Percentiles rank a stretch among this genome's conserved stretches.
Conservation (phyloP, 2,113 vertebrate genomes). For the Nyctereutes procyonoides region DNA sequence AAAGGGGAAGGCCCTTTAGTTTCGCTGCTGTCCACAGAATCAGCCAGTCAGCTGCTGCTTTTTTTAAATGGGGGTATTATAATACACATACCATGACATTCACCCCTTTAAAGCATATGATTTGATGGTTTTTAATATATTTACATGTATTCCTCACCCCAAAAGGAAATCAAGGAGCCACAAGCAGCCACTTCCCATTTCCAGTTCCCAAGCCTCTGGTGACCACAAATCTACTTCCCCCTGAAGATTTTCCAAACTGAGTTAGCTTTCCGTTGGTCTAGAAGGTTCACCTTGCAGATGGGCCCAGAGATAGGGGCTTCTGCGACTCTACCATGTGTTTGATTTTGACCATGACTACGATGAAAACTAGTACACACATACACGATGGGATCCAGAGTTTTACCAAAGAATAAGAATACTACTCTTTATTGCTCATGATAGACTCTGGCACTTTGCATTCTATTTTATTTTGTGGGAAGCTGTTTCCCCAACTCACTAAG, state of each 20-base stretch:
- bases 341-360: not conserved
- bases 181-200: not conserved
- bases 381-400: not conserved
- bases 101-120: not conserved
- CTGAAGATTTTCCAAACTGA: not conserved
- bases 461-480: not conserved
- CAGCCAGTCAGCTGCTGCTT: not conserved
- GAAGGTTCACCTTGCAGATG: not conserved
- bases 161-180: not conserved
- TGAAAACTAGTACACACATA: not conserved
- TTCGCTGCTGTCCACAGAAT: not conserved
- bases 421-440: not conserved
- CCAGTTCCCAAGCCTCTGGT: not conserved
- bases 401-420: not conserved
- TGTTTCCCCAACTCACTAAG: not conserved
- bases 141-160: not conserved
- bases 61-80: not conserved
- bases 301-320: not conserved
- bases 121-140: not conserved
- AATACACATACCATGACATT: not conserved
- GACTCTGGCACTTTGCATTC: not conserved
- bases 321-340: not conserved
- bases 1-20: not conserved
- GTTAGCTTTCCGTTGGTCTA: not conserved
- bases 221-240: not conserved